These are phyloP conservation scores for Caradrina clavipalpis DNA, from an alignment of 2,888 invertebrate genomes.

Conservation along the genomic window DNA sequence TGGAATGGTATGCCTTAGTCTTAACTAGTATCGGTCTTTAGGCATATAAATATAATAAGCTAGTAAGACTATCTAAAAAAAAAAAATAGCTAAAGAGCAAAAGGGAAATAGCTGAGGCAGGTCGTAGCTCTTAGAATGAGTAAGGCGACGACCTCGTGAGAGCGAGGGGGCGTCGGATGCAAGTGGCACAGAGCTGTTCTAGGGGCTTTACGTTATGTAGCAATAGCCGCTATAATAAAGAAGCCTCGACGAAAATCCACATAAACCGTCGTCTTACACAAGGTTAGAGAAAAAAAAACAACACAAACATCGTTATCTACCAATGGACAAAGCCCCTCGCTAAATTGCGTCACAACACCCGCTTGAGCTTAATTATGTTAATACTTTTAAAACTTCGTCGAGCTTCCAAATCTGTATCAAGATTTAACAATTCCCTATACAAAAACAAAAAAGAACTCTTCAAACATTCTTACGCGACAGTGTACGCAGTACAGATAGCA, in stretches of 20 bases:
- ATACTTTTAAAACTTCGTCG: conserved; percentile 41
- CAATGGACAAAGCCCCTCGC: conserved; percentile 12
- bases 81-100: background rate
- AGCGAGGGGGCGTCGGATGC: conserved; percentile 24
- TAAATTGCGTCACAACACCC: conserved; percentile 28
- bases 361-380: conserved; percentile 45
- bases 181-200: conserved; percentile 18
- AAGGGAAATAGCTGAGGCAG: conserved; percentile 12
- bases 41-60: background rate
- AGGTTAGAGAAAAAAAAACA: conserved; percentile 16
- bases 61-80: background rate
- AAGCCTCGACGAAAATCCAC: background rate
- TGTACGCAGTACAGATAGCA: conserved; percentile 19
- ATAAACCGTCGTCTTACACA: background rate
- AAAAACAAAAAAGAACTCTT: conserved; percentile 5
- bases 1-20: background rate
- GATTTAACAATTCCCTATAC: conserved; percentile 32
- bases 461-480: background rate
- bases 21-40: background rate
- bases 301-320: conserved; percentile 20
- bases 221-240: background rate
- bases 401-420: conserved; percentile 30
- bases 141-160: conserved; percentile 47
- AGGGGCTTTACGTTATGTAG: background rate
- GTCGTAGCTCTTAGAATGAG: conserved; percentile 26